Evolutionary conservation across 2,797 vertebrate species (phyloP).

Genomic region (Chaunax sp.): DNA sequence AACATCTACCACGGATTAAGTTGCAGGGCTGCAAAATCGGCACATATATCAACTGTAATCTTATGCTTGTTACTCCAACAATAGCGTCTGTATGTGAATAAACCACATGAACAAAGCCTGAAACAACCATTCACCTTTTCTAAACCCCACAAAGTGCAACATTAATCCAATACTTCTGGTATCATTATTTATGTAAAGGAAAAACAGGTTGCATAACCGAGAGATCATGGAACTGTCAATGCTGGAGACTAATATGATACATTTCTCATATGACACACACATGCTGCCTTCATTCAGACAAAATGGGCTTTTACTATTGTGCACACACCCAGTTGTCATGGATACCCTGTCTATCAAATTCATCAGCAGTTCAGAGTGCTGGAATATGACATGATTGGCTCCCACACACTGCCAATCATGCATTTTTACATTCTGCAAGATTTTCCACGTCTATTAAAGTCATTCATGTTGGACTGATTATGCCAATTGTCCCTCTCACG

Average conservation of each 20-base stretch:
- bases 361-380: conserved; percentile 30
- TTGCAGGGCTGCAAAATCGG: neutral
- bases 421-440: conserved; percentile 41
- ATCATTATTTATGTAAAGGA: conserved; percentile 44
- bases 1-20: conserved; percentile 1
- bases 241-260: conserved; percentile 16
- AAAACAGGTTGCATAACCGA: conserved; percentile 3
- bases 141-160: conserved; percentile 17
- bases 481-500: conserved; percentile 45
- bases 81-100: conserved; percentile 38
- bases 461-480: conserved; percentile 38
- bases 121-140: conserved; percentile 31
- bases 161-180: conserved; percentile 12
- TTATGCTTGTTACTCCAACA: conserved; percentile 24
- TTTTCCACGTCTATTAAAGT: conserved; percentile 52
- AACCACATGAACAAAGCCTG: conserved; percentile 27
- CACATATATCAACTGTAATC: conserved; percentile 21
- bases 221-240: conserved; percentile 35
- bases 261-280: conserved; percentile 34
- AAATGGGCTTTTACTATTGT: conserved; percentile 34
- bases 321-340: conserved; percentile 39
- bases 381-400: conserved; percentile 51
- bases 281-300: conserved; percentile 21
- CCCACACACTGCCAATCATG: conserved; percentile 47
- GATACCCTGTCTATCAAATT: conserved; percentile 55